Percentiles rank a stretch among this genome's conserved stretches.
These are phyloP conservation scores for Amphipoea oculea DNA, from an alignment of 2,888 invertebrate species.

Conservation along the genomic window DNA sequence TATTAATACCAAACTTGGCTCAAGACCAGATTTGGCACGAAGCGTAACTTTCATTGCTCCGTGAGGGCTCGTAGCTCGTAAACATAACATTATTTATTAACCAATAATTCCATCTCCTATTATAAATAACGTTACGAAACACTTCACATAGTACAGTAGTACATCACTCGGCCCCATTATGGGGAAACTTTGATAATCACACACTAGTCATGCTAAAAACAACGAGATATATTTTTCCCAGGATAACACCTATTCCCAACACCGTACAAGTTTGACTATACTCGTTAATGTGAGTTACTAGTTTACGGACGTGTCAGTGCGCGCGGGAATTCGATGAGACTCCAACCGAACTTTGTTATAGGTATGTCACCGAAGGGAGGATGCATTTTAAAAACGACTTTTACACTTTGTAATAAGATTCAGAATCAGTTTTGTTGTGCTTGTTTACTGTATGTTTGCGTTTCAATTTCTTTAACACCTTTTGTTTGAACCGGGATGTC, in stretches of 20 bases:
- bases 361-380: constrained; percentile 35
- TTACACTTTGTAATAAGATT: constrained; percentile 48
- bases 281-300: constrained; percentile 72
- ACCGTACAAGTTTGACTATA: constrained; percentile 64
- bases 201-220: constrained; percentile 61
- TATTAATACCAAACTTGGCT: constrained; percentile 48
- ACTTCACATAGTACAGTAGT: not conserved
- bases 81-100: constrained; percentile 42
- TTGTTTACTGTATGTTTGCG: constrained; percentile 54
- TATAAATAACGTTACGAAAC: constrained; percentile 36
- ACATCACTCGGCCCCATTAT: constrained; percentile 43
- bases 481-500: constrained; percentile 39
- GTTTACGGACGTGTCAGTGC: constrained; percentile 64
- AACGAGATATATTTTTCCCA: constrained; percentile 61
- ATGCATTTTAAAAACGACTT: constrained; percentile 56
- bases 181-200: constrained; percentile 58
- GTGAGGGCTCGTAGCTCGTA: constrained; percentile 38
- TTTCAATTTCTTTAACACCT: constrained; percentile 59
- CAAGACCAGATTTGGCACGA: constrained; percentile 44
- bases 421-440: constrained; percentile 28
- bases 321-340: constrained; percentile 66
- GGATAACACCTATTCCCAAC: constrained; percentile 49
- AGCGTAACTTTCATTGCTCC: constrained; percentile 44
- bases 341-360: constrained; percentile 56
- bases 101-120: constrained; percentile 37